phyloP scores from a whole-genome alignment of 2,888 invertebrate genomes.

The Drosophila conformis region DNA sequence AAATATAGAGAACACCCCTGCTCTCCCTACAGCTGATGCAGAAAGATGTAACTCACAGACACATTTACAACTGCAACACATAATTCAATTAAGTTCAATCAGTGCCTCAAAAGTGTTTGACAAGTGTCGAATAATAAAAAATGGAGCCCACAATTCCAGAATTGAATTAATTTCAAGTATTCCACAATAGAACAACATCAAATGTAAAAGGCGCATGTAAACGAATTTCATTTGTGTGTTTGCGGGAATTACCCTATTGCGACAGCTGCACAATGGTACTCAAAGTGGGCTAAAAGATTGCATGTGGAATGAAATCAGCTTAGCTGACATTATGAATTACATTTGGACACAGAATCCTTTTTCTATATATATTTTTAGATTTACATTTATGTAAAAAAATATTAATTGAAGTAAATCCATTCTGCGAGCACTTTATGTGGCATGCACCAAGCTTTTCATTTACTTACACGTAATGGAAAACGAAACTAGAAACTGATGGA shows the following conservation, averaged over 20 bases:
- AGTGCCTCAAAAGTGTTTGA: constrained; percentile 62
- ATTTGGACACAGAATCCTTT: neutral
- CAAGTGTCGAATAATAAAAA: constrained; percentile 68
- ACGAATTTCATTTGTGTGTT: too few relatives aligned
- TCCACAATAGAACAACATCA: constrained; percentile 17
- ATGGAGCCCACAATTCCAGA: constrained; percentile 33
- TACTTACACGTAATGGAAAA: neutral
- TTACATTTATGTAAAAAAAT: neutral
- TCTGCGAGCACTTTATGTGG: neutral
- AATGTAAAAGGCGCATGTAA: neutral
- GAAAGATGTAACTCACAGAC: constrained; percentile 56
- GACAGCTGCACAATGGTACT: neutral
- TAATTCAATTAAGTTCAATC: constrained; percentile 76
- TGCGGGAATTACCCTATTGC: constrained; percentile 9
- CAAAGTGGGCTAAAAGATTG: neutral
- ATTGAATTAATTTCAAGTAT: constrained; percentile 44
- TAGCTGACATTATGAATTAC: neutral
- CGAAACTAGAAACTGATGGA: constrained; percentile 7
- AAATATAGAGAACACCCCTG: neutral
- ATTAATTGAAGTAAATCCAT: neutral
- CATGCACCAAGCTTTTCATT: neutral
- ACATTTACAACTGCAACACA: constrained; percentile 11
- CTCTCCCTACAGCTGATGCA: neutral
- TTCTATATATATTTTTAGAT: neutral
- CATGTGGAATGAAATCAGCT: neutral